phyloP scores from a whole-genome alignment of 1,140 invertebrate genomes.

The Cydia fagiglandana region DNA sequence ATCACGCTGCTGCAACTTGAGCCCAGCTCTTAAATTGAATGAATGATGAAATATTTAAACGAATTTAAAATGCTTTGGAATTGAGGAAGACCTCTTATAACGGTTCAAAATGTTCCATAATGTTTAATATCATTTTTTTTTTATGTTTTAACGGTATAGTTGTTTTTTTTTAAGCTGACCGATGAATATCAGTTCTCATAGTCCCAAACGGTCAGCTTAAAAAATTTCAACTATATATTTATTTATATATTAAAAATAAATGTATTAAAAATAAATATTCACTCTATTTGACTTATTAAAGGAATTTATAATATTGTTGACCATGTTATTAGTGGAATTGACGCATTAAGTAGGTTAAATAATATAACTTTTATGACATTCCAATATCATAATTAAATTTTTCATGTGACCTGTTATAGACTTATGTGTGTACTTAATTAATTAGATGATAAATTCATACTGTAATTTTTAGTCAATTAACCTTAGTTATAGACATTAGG shows the following conservation, averaged over 20 bases:
- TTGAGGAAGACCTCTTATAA: not conserved
- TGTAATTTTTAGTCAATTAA: conserved; percentile 29
- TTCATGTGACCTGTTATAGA: not conserved
- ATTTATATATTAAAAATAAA: too few species aligned
- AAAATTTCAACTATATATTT: too few species aligned
- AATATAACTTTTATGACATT: not conserved
- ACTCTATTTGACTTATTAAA: not conserved
- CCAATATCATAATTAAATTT: not conserved
- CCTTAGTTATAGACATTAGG: conserved; percentile 8
- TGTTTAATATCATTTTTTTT: too few species aligned
- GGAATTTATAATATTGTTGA: conserved; percentile 17
- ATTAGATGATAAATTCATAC: conserved; percentile 9
- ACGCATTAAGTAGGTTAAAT: not conserved
- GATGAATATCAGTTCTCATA: too few species aligned
- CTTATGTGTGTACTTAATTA: conserved; percentile 16
- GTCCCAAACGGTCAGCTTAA: too few species aligned
- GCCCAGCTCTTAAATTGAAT: too few species aligned
- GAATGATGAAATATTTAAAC: not conserved
- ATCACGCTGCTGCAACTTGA: too few species aligned
- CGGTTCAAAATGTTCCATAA: not conserved
- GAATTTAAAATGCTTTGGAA: conserved; percentile 1
- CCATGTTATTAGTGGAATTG: not conserved
- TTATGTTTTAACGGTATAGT: too few species aligned
- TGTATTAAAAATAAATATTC: not conserved
- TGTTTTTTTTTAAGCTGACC: too few species aligned